Evolutionary conservation across 2,888 invertebrate species (phyloP).

Genomic region (Cheilosia impressa): DNA sequence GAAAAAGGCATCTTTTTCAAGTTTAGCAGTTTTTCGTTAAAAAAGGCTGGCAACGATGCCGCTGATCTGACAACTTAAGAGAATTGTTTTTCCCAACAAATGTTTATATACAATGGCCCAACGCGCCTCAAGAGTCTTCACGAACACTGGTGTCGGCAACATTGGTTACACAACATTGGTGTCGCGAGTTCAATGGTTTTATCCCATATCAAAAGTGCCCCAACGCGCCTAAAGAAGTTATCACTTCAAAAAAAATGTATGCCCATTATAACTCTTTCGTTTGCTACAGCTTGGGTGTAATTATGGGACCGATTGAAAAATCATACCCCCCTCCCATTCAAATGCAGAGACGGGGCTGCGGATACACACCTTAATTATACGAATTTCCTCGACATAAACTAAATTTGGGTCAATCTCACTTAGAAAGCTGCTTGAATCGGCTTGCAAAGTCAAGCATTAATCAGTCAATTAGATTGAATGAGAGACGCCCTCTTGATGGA

Average conservation of each 20-base stretch:
- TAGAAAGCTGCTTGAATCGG: conserved; percentile 20
- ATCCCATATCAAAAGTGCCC: no score
- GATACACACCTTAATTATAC: not conserved
- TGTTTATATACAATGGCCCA: no score
- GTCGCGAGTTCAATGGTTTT: no score
- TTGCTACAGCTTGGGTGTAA: conserved; percentile 1
- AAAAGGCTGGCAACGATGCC: no score
- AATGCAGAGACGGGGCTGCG: not conserved
- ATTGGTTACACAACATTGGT: no score
- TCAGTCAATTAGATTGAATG: conserved; percentile 69
- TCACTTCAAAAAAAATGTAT: conserved; percentile 1
- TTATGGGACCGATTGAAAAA: conserved; percentile 18
- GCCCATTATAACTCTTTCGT: not conserved
- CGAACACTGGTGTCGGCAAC: no score
- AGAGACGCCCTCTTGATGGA: conserved; percentile 31
- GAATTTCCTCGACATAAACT: conserved; percentile 32
- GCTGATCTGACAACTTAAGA: no score
- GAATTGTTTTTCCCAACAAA: no score
- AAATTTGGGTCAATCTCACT: conserved; percentile 63
- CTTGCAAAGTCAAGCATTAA: conserved; percentile 63
- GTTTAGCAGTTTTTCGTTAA: no score
- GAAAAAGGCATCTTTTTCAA: no score
- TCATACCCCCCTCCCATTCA: not conserved
- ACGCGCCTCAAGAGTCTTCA: no score
- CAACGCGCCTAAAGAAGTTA: no score